phyloP scores from a whole-genome alignment of 2,797 vertebrate species.

The Rhinatrema bivittatum region DNA sequence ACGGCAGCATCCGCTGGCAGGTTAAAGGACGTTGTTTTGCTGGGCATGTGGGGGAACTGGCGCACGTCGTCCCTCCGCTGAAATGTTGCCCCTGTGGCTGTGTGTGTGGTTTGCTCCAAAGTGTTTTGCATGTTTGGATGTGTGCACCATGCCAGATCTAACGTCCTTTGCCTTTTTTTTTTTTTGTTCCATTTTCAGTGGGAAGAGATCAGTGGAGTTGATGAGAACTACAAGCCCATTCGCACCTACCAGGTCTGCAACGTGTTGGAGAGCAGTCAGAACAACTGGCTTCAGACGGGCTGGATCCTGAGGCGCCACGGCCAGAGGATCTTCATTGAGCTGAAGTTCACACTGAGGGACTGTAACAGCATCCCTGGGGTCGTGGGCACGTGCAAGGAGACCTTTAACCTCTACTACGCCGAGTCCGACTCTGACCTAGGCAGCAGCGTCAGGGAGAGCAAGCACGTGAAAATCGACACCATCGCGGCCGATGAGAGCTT shows the following conservation, averaged over 20 bases:
- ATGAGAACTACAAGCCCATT: slow-evolving; percentile 87
- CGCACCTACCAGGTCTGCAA: slow-evolving; percentile 95
- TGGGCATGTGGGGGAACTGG: too few species aligned
- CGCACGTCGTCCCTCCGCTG: too few species aligned
- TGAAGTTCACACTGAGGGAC: slow-evolving; percentile 91
- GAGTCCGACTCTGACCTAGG: slow-evolving; percentile 78
- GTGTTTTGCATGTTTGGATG: too few species aligned
- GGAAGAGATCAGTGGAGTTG: slow-evolving; percentile 94
- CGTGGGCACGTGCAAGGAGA: slow-evolving; percentile 88
- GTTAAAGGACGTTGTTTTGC: too few species aligned
- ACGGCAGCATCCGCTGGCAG: too few species aligned
- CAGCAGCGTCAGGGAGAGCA: slow-evolving; percentile 54
- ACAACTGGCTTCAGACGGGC: slow-evolving; percentile 94
- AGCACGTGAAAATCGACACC: slow-evolving; percentile 88
- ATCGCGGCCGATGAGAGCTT: slow-evolving; percentile 94
- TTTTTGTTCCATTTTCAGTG: slow-evolving; percentile 65
- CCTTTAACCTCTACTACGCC: slow-evolving; percentile 85
- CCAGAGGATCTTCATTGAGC: slow-evolving; percentile 90
- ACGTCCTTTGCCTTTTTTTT: slow-evolving; percentile 2
- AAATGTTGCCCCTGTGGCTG: too few species aligned
- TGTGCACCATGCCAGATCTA: too few species aligned
- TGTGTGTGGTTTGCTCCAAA: too few species aligned
- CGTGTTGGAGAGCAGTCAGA: slow-evolving; percentile 90
- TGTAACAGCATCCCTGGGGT: slow-evolving; percentile 94
- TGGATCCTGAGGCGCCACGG: slow-evolving; percentile 80